Evolutionary conservation across 2,797 vertebrate genomes (phyloP), one percentile per base, ranked within the genome.

Genomic region (Eulemur mongoz): DNA sequence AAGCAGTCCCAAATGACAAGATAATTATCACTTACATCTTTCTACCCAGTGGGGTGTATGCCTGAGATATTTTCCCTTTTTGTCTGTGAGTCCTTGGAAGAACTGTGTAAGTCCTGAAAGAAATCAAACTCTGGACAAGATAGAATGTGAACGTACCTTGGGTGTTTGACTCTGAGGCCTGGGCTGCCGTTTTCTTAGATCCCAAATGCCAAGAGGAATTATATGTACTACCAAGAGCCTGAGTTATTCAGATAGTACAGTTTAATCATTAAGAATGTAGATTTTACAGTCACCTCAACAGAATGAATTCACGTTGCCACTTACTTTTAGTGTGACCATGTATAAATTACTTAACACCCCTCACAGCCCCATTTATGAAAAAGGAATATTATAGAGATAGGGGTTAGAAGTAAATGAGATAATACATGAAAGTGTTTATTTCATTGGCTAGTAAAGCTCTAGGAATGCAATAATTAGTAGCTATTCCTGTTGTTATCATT

Each of bases 1-100:
- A 97, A 96, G 95, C 95, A 93, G 90, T 85, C 88, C 84, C 88
- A 89, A 90, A 48, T 98, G 98, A 98, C 98, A 98, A 96, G 96
- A 97, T 98, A 98, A 98, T 98, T 97, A 97, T 93, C 82, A 97
- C 97, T 96, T 96, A 90, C 38, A 93, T 94, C 87, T 93, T 97
- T 92, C 93, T 96, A 97, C 87, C 89, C 89, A 94, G 89, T 96
- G 92, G 83, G 8, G 32, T 97, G 72, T 96, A 63, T 96, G 52
- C 92, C 3, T 80, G 78, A 83, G n/a, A 86, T 90, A 92, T 88
- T 93, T 95, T 84, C 63, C 27, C 50, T 94, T 93, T 97, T 97
- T 97, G 89, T 97, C 96, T 96, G 43, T 89, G 32, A 97, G 93
- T 95, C 95, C 87, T 92, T 92, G 91, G 38, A 91, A 95, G 69